Evolutionary conservation across 2,797 vertebrate species (phyloP).

Genomic region (Labeo calbasu): DNA sequence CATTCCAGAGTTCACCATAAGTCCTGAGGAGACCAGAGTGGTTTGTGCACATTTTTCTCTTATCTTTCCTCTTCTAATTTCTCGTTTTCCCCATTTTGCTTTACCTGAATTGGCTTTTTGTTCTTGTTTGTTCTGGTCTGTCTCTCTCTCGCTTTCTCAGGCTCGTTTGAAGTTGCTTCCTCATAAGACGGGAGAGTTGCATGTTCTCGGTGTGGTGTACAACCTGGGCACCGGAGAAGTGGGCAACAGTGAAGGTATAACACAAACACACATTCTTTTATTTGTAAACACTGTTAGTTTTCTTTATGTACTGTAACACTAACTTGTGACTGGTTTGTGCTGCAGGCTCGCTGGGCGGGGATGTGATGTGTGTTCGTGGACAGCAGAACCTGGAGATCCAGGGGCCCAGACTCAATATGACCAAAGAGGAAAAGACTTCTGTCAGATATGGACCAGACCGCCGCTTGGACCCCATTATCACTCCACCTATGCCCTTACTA

Average conservation of each 20-base stretch:
- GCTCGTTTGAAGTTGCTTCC: constrained; percentile 94
- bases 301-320: background rate
- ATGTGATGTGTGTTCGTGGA: constrained; percentile 85
- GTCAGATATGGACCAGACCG: constrained; percentile 90
- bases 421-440: constrained; percentile 96
- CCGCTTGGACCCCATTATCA: constrained; percentile 91
- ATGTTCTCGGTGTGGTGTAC: constrained; percentile 92
- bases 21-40: constrained; percentile 91
- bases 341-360: constrained; percentile 76
- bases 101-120: background rate
- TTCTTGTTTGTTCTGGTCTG: background rate
- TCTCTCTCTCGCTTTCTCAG: constrained; percentile 68
- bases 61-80: background rate
- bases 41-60: constrained; percentile 72
- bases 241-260: constrained; percentile 84
- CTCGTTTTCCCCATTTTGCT: background rate
- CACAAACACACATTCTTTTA: background rate
- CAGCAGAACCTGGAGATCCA: constrained; percentile 93
- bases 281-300: background rate
- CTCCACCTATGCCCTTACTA: constrained; percentile 92
- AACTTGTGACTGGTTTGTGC: constrained; percentile 32
- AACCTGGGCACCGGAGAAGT: constrained; percentile 82
- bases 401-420: constrained; percentile 92
- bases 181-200: constrained; percentile 91
- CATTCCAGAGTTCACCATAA: constrained; percentile 89